phyloP scores from a whole-genome alignment of 2,113 vertebrate genomes.

The Onychostoma macrolepis region DNA sequence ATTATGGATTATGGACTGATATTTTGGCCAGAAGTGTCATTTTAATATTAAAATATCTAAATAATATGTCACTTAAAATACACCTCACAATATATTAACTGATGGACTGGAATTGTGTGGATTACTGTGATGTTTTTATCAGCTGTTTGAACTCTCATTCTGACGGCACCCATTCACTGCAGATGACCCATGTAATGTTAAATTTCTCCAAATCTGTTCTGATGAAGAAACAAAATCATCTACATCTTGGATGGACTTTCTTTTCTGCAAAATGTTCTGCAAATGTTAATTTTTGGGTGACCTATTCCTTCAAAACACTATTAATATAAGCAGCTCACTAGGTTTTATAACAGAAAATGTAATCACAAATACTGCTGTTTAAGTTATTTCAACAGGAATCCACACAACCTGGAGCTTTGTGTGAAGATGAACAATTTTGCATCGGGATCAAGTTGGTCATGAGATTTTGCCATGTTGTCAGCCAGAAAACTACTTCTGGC shows the following conservation, averaged over 20 bases:
- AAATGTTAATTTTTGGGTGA: too few relatives aligned
- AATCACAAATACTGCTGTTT: too few relatives aligned
- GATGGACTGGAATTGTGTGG: background rate
- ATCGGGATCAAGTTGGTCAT: background rate
- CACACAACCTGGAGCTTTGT: background rate
- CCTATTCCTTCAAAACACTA: too few relatives aligned
- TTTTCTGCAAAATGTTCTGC: too few relatives aligned
- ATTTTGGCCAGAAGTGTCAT: background rate
- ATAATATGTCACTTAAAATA: background rate
- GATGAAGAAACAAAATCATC: too few relatives aligned
- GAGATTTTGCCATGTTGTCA: background rate
- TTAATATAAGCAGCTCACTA: background rate
- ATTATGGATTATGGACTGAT: background rate
- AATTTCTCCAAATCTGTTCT: background rate
- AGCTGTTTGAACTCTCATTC: background rate
- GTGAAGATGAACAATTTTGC: background rate
- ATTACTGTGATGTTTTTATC: background rate
- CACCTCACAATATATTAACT: background rate
- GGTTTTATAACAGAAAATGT: background rate
- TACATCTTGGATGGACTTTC: too few relatives aligned
- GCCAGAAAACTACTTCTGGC: too few relatives aligned
- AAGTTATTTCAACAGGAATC: background rate
- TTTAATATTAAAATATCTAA: background rate
- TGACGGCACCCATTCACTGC: background rate
- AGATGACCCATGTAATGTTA: background rate